Evolutionary conservation across 2,888 invertebrate species (phyloP).

Genomic region (Phytoseiulus persimilis): DNA sequence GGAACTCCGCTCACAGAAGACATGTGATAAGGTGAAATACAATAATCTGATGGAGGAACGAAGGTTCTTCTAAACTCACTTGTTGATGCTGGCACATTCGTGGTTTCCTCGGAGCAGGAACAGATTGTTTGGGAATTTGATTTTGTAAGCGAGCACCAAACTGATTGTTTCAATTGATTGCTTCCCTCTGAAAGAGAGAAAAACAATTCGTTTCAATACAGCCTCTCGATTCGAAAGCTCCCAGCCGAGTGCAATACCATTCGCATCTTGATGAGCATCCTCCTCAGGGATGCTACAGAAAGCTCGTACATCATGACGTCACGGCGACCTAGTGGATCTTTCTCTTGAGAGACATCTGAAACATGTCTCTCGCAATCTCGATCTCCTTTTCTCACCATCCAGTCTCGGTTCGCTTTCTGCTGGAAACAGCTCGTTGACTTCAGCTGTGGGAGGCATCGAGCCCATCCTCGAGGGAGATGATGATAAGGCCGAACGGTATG

Average conservation of each 20-base stretch:
- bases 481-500: not conserved
- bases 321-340: not conserved
- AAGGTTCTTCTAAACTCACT: slow-evolving; percentile 49
- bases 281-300: not conserved
- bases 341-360: not conserved
- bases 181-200: slow-evolving; percentile 50
- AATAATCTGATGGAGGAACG: too few relatives aligned
- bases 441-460: not conserved
- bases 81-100: slow-evolving; percentile 56
- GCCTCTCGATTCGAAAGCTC: not conserved
- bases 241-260: not conserved
- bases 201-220: not conserved
- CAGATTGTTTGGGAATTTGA: slow-evolving; percentile 57
- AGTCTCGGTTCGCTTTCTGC: not conserved
- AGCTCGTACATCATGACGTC: not conserved
- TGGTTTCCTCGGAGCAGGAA: slow-evolving; percentile 56
- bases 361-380: not conserved
- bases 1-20: too few relatives aligned
- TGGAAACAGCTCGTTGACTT: not conserved
- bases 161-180: slow-evolving; percentile 55
- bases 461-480: not conserved
- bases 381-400: not conserved
- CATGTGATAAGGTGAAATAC: too few relatives aligned
- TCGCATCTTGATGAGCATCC: not conserved
- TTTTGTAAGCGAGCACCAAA: slow-evolving; percentile 54